Evolutionary conservation across 2,888 invertebrate species (phyloP).

Genomic region (Ferdinandea cuprea): DNA sequence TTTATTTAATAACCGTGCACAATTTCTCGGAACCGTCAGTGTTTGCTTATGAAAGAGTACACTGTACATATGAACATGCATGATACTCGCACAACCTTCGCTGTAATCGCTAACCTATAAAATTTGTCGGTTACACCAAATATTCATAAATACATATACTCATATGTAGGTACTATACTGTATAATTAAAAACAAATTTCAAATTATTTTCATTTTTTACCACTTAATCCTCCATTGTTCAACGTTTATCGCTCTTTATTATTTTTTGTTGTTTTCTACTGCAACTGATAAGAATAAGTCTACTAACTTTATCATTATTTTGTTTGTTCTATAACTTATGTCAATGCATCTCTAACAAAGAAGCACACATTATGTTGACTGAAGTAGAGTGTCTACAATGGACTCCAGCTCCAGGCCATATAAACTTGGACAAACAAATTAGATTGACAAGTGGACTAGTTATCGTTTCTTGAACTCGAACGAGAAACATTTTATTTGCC

Average conservation of each 20-base stretch:
- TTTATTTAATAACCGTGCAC: no score
- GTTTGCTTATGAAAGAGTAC: no score
- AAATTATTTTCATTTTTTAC: conserved; percentile 1
- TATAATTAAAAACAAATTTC: neutral
- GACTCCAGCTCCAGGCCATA: conserved; percentile 3
- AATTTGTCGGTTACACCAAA: conserved; percentile 1
- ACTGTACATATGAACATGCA: no score
- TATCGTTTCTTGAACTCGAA: conserved; percentile 34
- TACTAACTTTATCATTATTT: neutral
- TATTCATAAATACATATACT: no score
- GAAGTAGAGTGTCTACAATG: neutral
- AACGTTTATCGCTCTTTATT: neutral
- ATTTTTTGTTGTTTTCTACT: conserved; percentile 5
- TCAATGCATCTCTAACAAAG: conserved; percentile 22
- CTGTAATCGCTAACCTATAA: conserved; percentile 8
- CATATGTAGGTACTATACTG: neutral
- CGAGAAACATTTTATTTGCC: neutral
- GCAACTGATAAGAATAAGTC: conserved; percentile 10
- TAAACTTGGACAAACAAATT: conserved; percentile 12
- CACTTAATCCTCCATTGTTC: neutral
- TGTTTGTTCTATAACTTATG: conserved; percentile 2
- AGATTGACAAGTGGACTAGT: neutral
- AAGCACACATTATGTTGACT: conserved; percentile 5
- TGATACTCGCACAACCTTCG: conserved; percentile 12
- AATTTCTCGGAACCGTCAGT: no score